Base-by-base conservation (phyloP, 2,888 invertebrate species). In the Chirona hameri region DNA sequence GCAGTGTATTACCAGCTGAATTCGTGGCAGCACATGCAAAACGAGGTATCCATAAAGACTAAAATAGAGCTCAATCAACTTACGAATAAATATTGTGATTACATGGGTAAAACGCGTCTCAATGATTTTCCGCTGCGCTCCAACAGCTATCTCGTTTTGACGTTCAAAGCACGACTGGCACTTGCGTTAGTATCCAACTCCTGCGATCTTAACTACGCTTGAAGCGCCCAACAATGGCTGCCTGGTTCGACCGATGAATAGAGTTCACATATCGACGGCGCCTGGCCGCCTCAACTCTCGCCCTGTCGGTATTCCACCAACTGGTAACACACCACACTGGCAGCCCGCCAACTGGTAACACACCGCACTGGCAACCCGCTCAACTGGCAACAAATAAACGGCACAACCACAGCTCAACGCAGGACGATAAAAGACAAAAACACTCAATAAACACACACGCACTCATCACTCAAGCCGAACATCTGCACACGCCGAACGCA, bases 51-150 rank as follows among this genome's bases (percentile, higher is more conserved):
- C 24, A 21, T 60, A 60, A 15, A 60, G n/a, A n/a, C 60, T 60
- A 60, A 24, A 5, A n/a, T n/a, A 60, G n/a, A 60, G n/a, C 4
- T 60, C 60, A 21, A 7, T 57, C 18, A 60, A 24, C 60, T 60
- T 60, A 60, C 60, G n/a, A 60, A 60, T 60, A 60, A 60, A 60
- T 60, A 60, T 60, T n/a, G 24, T n/a, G 60, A 60, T 60, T n/a
- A n/a, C n/a, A 60, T 60, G 24, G 18, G 24, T n/a, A 60, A 60
- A n/a, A 60, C n/a, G 24, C n/a, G n/a, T 7, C 60, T 7, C 60
- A 57, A 57, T 14, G 18, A 21, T 15, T 57, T 57, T 21, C 57
- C 2, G 60, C 60, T n/a, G n/a, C 10, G 24, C 60, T 60, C 3
- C 2, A n/a, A n/a, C 3, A 60, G 60, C 24, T 2, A 2, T 21